Evolutionary conservation across 2,888 invertebrate genomes (phyloP).

Genomic region (Polydesmus complanatus): DNA sequence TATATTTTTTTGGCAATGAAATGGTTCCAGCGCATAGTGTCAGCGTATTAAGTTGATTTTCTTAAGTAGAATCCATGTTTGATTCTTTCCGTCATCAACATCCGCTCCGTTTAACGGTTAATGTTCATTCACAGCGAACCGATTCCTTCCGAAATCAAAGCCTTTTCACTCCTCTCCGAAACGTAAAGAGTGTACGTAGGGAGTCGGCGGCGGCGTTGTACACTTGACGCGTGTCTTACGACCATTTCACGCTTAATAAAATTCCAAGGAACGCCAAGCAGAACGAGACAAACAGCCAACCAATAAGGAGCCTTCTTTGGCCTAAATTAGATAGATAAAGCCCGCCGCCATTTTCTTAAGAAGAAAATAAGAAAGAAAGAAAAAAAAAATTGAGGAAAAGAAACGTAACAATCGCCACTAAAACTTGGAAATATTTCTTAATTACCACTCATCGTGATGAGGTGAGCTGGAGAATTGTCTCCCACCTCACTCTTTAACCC

Average conservation of each 20-base stretch:
- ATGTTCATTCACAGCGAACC: not conserved
- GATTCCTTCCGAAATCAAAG: not conserved
- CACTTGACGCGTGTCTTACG: not conserved
- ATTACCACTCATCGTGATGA: not conserved
- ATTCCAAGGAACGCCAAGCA: not conserved
- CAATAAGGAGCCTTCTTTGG: not conserved
- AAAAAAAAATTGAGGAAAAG: too few species aligned
- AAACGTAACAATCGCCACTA: too few species aligned
- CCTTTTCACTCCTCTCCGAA: not conserved
- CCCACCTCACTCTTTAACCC: too few species aligned
- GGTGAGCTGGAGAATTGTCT: too few species aligned
- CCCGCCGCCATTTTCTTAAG: too few species aligned
- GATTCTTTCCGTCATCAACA: not conserved
- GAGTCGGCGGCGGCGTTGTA: too few species aligned
- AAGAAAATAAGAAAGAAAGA: not conserved
- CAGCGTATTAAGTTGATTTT: too few species aligned
- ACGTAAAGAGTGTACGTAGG: not conserved
- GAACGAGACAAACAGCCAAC: not conserved
- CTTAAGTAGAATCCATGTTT: too few species aligned
- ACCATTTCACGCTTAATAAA: not conserved
- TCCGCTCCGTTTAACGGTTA: not conserved
- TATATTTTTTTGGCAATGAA: too few species aligned
- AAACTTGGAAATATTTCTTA: not conserved
- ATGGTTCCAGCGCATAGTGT: too few species aligned
- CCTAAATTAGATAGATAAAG: not conserved